Conservation (phyloP, 1,140 invertebrate genomes). For the Ostrea denselamellosa region DNA sequence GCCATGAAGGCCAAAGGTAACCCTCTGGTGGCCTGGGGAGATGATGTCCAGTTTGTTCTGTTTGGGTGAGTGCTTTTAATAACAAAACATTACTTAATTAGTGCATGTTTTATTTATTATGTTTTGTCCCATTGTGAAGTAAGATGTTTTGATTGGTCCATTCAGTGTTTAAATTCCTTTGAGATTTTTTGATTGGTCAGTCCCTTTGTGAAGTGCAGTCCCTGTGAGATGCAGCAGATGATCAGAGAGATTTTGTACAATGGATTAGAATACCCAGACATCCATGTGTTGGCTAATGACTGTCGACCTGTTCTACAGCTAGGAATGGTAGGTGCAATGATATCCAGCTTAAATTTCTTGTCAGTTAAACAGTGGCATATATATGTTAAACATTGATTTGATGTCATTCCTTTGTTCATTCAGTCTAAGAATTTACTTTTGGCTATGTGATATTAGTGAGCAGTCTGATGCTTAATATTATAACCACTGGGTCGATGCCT, state of each 20-base stretch:
- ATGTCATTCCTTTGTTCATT: too few species aligned
- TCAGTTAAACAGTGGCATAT: background rate
- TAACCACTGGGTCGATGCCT: too few species aligned
- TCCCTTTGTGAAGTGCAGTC: constrained; percentile 65
- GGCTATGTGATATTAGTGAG: too few species aligned
- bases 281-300: constrained; percentile 60
- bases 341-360: background rate
- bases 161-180: too few species aligned
- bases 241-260: constrained; percentile 54
- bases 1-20: constrained; percentile 65
- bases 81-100: too few species aligned
- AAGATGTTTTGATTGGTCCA: too few species aligned
- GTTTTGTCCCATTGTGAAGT: too few species aligned
- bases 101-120: too few species aligned
- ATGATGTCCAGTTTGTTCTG: constrained; percentile 62
- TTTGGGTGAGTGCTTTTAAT: constrained; percentile 63
- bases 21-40: constrained; percentile 64
- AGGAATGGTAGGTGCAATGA: constrained; percentile 59
- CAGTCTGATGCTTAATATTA: too few species aligned
- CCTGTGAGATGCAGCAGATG: constrained; percentile 63
- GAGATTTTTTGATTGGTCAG: constrained; percentile 32
- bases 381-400: too few species aligned
- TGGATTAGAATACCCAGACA: constrained; percentile 60
- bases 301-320: constrained; percentile 66
- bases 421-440: too few species aligned